A percentile compares a stretch with the other conserved stretches of the same genome.
Conservation (phyloP, 2,888 invertebrate species). For the Rhaphigaster nebulosa region DNA sequence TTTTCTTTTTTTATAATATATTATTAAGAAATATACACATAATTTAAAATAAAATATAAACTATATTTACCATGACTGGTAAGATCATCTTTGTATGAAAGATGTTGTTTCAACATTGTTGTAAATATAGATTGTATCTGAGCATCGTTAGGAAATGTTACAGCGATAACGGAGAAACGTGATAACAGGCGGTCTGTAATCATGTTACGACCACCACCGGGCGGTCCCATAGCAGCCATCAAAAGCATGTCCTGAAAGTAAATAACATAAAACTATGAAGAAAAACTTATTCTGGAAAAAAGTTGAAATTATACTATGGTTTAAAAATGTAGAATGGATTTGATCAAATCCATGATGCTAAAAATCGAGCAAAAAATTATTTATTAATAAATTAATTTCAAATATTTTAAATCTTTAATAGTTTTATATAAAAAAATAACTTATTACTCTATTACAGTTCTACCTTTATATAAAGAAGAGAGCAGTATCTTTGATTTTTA, state of each 20-base stretch:
- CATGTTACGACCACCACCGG: conserved; percentile 87
- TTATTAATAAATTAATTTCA: no score
- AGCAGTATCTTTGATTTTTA: no score
- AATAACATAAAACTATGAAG: background rate
- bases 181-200: conserved; percentile 85
- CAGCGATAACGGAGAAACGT: conserved; percentile 81
- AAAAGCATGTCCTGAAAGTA: conserved; percentile 79
- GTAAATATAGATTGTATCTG: conserved; percentile 87
- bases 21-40: no score
- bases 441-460: no score
- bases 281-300: background rate
- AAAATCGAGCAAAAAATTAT: no score
- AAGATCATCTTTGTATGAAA: conserved; percentile 69
- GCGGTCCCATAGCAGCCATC: conserved; percentile 87
- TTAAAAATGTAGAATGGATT: background rate
- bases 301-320: background rate
- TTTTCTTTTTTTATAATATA: background rate
- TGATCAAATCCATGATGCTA: no score
- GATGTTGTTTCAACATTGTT: conserved; percentile 85
- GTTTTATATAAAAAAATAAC: no score
- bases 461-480: no score
- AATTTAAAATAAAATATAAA: no score
- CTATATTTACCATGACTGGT: background rate
- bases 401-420: no score
- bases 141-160: conserved; percentile 85